Evolutionary conservation across 2,113 vertebrate genomes (phyloP), one percentile per base, ranked within the genome.

Genomic region (Noturus placidus): DNA sequence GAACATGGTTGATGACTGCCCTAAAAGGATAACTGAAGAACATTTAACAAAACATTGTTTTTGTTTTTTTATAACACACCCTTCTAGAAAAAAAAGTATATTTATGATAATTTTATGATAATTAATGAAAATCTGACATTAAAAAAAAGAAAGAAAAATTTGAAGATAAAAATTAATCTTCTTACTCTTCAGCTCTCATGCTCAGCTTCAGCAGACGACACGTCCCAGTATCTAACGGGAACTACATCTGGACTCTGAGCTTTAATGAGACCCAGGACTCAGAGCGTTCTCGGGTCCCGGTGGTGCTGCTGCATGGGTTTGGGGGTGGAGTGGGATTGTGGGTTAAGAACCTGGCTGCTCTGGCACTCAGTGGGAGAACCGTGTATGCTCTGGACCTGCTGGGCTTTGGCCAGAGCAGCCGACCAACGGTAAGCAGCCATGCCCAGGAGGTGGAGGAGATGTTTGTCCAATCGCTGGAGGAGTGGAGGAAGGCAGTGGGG

Each of bases 391-490:
- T 98, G 0, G 98, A 99, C 93, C 93, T 99, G 69, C 90, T 99
- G 94, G 98, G 98, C 85, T 99, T 99, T 90, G 98, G 98, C 61
- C 95, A 94, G 86, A 99, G 98, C 93, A 97, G 97, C 92, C 95
- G 95, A 30, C 97, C 97, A 1, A 90, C 92, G 50, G 97, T 97
- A 91, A 92, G 94, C 87, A 89, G 86, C 0, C 95, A 98, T 42
- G 93, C 97, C 0, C 93, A 91, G 77, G 94, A 94, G 89, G 97
- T 93, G 0, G 98, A 99, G 93, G 96, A 96, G 83, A 95, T 97
- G 94, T 99, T 99, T 90, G 94, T 99, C 90, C 93, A 93, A 8
- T 95, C 97, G 20, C 94, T 99, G 91, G 98, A 99, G 90, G 96
- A 97, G 72, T 99, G 98, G 97, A 95, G 97, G 89, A 94, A 93